phyloP scores from a whole-genome alignment of 2,113 vertebrate genomes.

The Oreochromis aureus region DNA sequence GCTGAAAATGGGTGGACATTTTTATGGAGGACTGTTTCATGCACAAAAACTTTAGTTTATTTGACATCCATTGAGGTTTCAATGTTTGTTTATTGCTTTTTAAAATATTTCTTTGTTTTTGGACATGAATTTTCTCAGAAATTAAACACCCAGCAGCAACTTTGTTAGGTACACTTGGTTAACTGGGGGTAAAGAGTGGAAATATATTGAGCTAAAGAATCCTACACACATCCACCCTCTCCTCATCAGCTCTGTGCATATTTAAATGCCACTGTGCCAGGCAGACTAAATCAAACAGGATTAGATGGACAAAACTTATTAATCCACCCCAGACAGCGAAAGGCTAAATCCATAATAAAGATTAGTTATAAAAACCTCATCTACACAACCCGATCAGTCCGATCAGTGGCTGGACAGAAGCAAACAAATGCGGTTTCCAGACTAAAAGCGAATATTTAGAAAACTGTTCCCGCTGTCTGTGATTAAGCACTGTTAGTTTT shows the following conservation, averaged over 20 bases:
- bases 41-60: not conserved
- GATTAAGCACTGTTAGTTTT: not conserved
- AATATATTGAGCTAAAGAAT: not conserved
- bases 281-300: conserved; percentile 40
- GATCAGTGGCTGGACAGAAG: not conserved
- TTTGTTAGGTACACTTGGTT: not conserved
- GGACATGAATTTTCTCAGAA: not conserved
- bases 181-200: not conserved
- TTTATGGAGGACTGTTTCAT: not conserved
- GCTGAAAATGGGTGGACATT: not conserved
- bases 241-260: not conserved
- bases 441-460: not conserved
- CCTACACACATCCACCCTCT: not conserved
- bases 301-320: conserved; percentile 30
- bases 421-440: not conserved
- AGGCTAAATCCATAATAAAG: conserved; percentile 27
- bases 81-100: not conserved
- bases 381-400: conserved; percentile 21
- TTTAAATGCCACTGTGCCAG: not conserved
- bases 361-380: conserved; percentile 35
- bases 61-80: not conserved
- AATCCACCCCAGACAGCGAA: conserved; percentile 12
- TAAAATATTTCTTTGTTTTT: not conserved
- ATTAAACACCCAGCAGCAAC: not conserved
- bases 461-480: not conserved